A percentile compares a stretch with the other conserved stretches of the same genome.
Evolutionary conservation across 1,140 invertebrate species (phyloP).

Genomic region (Oppia nitens): DNA sequence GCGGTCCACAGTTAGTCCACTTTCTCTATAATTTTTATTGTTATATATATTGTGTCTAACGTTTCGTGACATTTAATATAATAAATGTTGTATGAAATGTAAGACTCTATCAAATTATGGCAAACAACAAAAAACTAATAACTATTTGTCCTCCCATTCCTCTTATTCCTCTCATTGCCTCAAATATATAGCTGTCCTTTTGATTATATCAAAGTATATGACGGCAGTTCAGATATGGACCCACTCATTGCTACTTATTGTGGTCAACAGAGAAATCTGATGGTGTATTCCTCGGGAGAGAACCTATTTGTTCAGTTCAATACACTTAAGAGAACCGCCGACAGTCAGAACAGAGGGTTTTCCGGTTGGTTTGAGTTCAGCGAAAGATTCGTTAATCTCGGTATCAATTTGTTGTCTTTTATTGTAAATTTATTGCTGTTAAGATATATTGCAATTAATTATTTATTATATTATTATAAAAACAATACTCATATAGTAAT

Average conservation of each 20-base stretch:
- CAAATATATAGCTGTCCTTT: slow-evolving; percentile 99
- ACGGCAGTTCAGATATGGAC: slow-evolving; percentile 64
- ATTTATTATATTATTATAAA: too few species aligned
- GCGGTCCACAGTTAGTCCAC: slow-evolving; percentile 90
- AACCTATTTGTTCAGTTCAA: slow-evolving; percentile 73
- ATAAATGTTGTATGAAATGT: too few species aligned
- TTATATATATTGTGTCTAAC: too few species aligned
- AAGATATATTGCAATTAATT: too few species aligned
- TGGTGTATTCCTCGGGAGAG: slow-evolving; percentile 79
- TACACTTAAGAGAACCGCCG: slow-evolving; percentile 67
- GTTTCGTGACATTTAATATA: too few species aligned
- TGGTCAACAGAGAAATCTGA: slow-evolving; percentile 86
- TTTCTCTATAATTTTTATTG: too few species aligned
- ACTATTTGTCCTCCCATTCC: too few species aligned
- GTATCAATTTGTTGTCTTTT: slow-evolving; percentile 33
- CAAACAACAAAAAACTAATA: too few species aligned
- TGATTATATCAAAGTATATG: slow-evolving; percentile 90
- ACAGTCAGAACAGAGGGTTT: slow-evolving; percentile 84
- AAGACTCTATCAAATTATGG: too few species aligned
- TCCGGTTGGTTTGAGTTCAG: slow-evolving; percentile 91
- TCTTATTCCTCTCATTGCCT: slow-evolving; percentile 21
- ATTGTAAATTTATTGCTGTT: background rate
- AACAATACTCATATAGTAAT: too few species aligned
- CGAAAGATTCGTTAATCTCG: slow-evolving; percentile 86
- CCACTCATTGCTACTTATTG: slow-evolving; percentile 92